Percentiles rank a stretch among this genome's conserved stretches.
These are phyloP conservation scores for Cataglyphis hispanica DNA, from an alignment of 1,140 invertebrate species.

Conservation along the genomic window DNA sequence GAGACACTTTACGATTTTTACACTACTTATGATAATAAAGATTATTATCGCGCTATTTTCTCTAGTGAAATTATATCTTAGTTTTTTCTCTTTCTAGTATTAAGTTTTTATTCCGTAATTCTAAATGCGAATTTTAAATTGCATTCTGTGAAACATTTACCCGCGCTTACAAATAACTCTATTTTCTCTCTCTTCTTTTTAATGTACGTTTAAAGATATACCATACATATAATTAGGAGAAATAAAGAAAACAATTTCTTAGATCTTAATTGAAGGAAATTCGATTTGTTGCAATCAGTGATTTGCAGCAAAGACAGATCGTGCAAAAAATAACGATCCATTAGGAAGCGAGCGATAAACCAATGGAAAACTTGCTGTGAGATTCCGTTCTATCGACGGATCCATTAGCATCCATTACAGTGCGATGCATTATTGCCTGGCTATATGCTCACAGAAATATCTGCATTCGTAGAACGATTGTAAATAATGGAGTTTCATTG, in stretches of 20 bases:
- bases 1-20: neutral
- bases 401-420: constrained; percentile 58
- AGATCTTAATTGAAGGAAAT: neutral
- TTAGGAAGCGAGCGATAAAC: constrained; percentile 24
- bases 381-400: constrained; percentile 54
- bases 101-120: neutral
- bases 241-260: neutral
- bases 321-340: constrained; percentile 45
- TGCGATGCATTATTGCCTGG: constrained; percentile 49
- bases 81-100: neutral
- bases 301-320: neutral
- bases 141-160: neutral
- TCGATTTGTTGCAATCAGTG: constrained; percentile 38
- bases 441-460: constrained; percentile 43
- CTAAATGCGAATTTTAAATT: neutral
- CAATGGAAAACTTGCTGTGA: constrained; percentile 20
- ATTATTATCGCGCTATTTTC: neutral
- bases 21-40: neutral
- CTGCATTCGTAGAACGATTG: constrained; percentile 54
- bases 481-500: constrained; percentile 55
- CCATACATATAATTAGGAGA: neutral
- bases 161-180: neutral
- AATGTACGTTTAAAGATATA: neutral
- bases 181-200: neutral
- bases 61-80: neutral